Evolutionary conservation across 2,113 vertebrate genomes (phyloP).

Genomic region (Sphaerodactylus townsendi): DNA sequence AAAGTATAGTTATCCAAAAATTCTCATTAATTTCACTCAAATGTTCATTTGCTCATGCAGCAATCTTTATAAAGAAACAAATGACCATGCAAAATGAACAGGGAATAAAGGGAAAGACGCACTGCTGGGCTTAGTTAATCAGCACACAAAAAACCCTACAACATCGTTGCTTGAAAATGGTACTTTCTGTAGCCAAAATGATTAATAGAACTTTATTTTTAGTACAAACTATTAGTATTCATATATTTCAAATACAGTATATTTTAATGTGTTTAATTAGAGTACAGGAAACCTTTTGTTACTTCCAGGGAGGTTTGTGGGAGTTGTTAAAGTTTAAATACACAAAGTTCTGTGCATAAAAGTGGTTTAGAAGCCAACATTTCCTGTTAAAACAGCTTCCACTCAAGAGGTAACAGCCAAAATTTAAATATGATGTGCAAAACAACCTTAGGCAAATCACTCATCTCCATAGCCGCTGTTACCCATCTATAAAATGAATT

Average conservation of each 20-base stretch:
- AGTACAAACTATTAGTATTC: not conserved
- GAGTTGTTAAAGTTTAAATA: not conserved
- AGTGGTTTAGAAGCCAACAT: not conserved
- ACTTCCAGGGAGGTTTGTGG: not conserved
- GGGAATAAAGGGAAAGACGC: not conserved
- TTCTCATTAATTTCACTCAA: slow-evolving; percentile 1
- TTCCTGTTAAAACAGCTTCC: not conserved
- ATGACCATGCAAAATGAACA: too few relatives aligned
- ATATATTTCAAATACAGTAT: not conserved
- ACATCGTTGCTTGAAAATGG: not conserved
- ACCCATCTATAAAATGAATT: not conserved
- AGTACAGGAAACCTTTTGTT: not conserved
- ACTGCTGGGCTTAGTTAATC: not conserved
- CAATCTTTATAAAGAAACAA: not conserved
- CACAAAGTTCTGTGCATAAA: not conserved
- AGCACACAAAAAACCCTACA: not conserved
- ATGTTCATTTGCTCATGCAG: not conserved
- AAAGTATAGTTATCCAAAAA: not conserved
- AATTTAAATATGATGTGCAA: not conserved
- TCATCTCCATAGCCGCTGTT: not conserved
- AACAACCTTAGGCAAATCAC: not conserved
- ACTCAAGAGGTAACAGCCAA: not conserved
- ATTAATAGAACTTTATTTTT: slow-evolving; percentile 4
- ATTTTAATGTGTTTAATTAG: not conserved
- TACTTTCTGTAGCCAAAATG: not conserved